Percentiles rank a stretch among this genome's conserved stretches.
Conservation (phyloP, 2,888 invertebrate species). For the Catocala nupta region DNA sequence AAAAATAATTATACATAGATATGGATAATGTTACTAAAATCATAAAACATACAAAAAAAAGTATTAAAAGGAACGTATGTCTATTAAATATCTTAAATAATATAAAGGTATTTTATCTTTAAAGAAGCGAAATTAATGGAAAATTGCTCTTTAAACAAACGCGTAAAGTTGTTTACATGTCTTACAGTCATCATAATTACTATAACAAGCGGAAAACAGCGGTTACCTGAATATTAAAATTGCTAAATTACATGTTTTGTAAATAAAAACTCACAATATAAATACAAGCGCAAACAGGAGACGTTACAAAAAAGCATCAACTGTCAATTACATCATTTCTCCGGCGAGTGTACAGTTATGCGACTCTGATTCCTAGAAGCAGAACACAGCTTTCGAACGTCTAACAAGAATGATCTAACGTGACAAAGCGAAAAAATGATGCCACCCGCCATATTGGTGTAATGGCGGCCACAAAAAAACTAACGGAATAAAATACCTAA, state of each 20-base stretch:
- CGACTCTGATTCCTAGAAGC: slow-evolving; percentile 75
- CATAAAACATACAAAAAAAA: too few relatives aligned
- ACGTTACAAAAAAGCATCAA: slow-evolving; percentile 35
- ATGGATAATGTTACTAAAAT: too few relatives aligned
- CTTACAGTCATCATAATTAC: not conserved
- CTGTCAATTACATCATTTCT: slow-evolving; percentile 81
- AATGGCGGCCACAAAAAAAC: slow-evolving; percentile 85
- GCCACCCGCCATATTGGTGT: slow-evolving; percentile 84
- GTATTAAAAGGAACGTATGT: too few relatives aligned
- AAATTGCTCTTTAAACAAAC: too few relatives aligned
- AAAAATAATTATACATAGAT: too few relatives aligned
- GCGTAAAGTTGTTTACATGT: too few relatives aligned
- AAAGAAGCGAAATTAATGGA: too few relatives aligned
- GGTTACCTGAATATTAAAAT: slow-evolving; percentile 11
- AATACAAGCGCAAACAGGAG: slow-evolving; percentile 18
- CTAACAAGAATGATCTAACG: slow-evolving; percentile 87
- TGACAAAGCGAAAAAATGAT: slow-evolving; percentile 86
- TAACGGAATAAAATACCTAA: slow-evolving; percentile 87
- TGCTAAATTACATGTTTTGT: slow-evolving; percentile 14
- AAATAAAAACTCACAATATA: slow-evolving; percentile 20
- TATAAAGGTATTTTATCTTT: too few relatives aligned
- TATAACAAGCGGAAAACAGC: slow-evolving; percentile 22
- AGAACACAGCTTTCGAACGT: slow-evolving; percentile 82
- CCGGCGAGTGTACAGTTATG: slow-evolving; percentile 77
- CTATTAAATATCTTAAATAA: too few relatives aligned